Evolutionary conservation across 2,888 invertebrate species (phyloP).

Genomic region (Linnaemya vulpina): DNA sequence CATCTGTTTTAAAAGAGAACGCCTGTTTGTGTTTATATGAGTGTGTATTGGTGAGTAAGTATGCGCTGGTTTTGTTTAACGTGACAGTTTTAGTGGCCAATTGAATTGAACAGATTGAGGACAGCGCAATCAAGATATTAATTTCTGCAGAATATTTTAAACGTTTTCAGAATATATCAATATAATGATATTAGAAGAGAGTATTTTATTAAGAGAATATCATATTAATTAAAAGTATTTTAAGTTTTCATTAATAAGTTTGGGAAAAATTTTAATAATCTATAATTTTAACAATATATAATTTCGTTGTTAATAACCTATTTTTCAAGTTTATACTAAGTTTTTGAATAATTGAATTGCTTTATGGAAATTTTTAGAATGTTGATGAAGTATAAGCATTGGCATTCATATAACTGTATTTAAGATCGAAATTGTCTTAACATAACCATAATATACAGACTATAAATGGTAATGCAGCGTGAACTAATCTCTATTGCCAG

Average conservation of each 20-base stretch:
- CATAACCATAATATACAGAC: too few relatives aligned
- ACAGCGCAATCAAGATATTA: constrained; percentile 49
- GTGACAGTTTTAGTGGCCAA: constrained; percentile 58
- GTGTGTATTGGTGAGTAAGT: background rate
- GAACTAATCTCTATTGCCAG: too few relatives aligned
- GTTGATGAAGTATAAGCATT: too few relatives aligned
- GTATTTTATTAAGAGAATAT: background rate
- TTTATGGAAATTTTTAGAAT: too few relatives aligned
- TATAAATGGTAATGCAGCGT: too few relatives aligned
- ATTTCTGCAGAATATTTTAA: constrained; percentile 24
- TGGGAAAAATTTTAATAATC: too few relatives aligned
- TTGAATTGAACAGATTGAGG: constrained; percentile 61
- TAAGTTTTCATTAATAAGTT: too few relatives aligned
- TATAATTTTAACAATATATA: background rate
- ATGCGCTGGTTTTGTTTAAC: constrained; percentile 33
- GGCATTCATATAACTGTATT: too few relatives aligned
- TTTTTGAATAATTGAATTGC: background rate
- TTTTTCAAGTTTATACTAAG: background rate
- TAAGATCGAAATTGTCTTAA: too few relatives aligned
- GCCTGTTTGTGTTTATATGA: background rate
- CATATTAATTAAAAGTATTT: too few relatives aligned
- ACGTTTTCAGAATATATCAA: background rate
- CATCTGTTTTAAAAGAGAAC: constrained; percentile 49
- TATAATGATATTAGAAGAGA: constrained; percentile 12
- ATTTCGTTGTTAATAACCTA: background rate